Percentiles rank a stretch among this genome's conserved stretches.
Conservation (phyloP, 2,797 vertebrate genomes). For the Sciaenops ocellatus region DNA sequence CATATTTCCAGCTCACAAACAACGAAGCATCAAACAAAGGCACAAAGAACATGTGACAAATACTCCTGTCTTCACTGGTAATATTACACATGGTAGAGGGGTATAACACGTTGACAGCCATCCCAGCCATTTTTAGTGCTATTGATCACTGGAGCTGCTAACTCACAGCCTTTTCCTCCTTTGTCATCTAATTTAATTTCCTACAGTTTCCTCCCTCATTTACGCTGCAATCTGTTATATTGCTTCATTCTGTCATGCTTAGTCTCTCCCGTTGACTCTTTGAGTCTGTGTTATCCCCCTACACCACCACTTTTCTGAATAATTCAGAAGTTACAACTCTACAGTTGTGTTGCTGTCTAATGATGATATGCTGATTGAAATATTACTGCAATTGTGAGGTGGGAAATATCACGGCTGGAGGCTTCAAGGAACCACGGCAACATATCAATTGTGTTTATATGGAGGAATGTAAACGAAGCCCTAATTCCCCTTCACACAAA, state of each 20-base stretch:
- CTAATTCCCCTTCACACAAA: conserved; percentile 1
- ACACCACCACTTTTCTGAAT: conserved; percentile 55
- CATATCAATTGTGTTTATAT: not conserved
- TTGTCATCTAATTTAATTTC: conserved; percentile 52
- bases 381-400: conserved; percentile 51
- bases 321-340: conserved; percentile 63
- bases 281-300: conserved; percentile 40
- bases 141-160: conserved; percentile 45
- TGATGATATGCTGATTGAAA: conserved; percentile 65
- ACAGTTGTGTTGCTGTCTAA: conserved; percentile 51
- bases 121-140: not conserved
- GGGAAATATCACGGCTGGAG: conserved; percentile 21
- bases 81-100: conserved; percentile 12
- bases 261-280: conserved; percentile 49
- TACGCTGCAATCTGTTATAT: conserved; percentile 43
- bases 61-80: not conserved
- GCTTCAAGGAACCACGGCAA: conserved; percentile 21
- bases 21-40: conserved; percentile 14
- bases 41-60: conserved; percentile 6
- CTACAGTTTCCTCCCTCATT: conserved; percentile 55
- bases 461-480: not conserved
- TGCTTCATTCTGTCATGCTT: conserved; percentile 30
- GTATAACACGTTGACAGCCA: conserved; percentile 4
- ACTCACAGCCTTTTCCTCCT: conserved; percentile 7
- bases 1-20: conserved; percentile 20